Percentiles rank a stretch among this genome's conserved stretches.
These are phyloP conservation scores for Tribolium castaneum DNA, from an alignment of 1,140 invertebrate species.

Conservation along the genomic window DNA sequence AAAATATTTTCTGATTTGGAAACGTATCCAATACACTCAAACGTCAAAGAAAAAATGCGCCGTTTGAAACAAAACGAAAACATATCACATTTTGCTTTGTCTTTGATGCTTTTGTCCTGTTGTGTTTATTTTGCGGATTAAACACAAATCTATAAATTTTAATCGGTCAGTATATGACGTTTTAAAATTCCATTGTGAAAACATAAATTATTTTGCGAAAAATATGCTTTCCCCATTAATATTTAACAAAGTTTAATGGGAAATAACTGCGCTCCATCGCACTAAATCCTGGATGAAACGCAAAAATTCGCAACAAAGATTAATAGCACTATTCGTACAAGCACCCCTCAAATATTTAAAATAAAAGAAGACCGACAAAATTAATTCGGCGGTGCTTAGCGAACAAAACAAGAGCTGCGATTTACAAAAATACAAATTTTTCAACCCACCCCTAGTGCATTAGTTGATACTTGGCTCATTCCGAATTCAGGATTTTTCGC, in stretches of 20 bases:
- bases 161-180: too few species aligned
- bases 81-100: too few species aligned
- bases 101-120: too few species aligned
- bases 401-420: neutral
- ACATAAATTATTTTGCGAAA: too few species aligned
- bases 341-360: neutral
- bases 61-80: too few species aligned
- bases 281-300: neutral
- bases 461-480: constrained; percentile 17
- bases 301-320: neutral
- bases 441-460: neutral
- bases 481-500: constrained; percentile 17
- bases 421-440: constrained; percentile 6
- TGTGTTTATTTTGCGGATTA: too few species aligned
- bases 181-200: too few species aligned
- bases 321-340: neutral
- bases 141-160: too few species aligned
- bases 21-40: too few species aligned
- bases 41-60: too few species aligned
- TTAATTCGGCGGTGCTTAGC: neutral
- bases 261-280: neutral
- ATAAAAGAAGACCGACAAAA: neutral
- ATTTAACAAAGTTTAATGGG: neutral
- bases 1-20: too few species aligned
- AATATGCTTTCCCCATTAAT: too few species aligned